Evolutionary conservation across 1,140 invertebrate species (phyloP).

Genomic region (Halesus radiatus): DNA sequence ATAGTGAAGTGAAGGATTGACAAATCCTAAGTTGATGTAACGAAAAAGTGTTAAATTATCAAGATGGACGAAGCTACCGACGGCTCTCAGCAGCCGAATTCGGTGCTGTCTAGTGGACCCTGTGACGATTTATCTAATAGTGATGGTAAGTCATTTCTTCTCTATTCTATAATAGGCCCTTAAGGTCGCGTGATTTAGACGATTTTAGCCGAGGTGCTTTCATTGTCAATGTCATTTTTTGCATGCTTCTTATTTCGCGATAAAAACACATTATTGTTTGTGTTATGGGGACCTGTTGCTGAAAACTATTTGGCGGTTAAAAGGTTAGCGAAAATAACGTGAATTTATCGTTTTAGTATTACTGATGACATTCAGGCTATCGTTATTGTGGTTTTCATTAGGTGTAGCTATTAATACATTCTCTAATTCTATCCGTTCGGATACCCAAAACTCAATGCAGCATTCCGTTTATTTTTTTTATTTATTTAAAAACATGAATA

Average conservation of each 20-base stretch:
- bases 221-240: slow-evolving; percentile 43
- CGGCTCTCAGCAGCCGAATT: slow-evolving; percentile 40
- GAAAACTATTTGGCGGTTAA: background rate
- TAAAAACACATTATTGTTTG: slow-evolving; percentile 15
- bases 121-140: slow-evolving; percentile 36
- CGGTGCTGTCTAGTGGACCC: slow-evolving; percentile 7
- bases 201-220: background rate
- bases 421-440: too few relatives aligned
- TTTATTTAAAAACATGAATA: too few relatives aligned
- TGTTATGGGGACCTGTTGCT: slow-evolving; percentile 23
- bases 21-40: slow-evolving; percentile 43
- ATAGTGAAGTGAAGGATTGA: slow-evolving; percentile 43
- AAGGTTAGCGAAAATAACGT: too few relatives aligned
- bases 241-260: slow-evolving; percentile 8
- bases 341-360: too few relatives aligned
- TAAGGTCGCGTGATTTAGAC: slow-evolving; percentile 8
- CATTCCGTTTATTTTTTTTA: too few relatives aligned
- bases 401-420: too few relatives aligned
- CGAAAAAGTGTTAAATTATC: slow-evolving; percentile 32
- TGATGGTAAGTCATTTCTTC: slow-evolving; percentile 33
- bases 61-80: slow-evolving; percentile 48
- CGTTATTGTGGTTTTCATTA: too few relatives aligned
- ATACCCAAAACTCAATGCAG: too few relatives aligned
- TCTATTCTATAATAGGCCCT: background rate
- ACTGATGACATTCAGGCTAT: too few relatives aligned